Base-by-base conservation (phyloP, 2,888 invertebrate genomes). In the Phymatocera aterrima region DNA sequence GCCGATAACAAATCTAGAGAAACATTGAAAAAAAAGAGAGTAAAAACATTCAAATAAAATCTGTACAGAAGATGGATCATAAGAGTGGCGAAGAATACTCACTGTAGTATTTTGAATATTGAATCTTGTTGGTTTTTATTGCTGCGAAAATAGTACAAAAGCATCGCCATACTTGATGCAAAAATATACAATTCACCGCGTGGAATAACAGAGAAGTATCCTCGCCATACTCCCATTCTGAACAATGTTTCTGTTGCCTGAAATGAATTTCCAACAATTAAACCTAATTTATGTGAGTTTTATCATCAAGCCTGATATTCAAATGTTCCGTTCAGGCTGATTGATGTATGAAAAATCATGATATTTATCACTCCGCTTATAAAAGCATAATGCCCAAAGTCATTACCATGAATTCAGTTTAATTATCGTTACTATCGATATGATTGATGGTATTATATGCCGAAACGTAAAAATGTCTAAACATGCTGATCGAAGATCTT, bases 211-310 rank as follows among this genome's bases (percentile, higher is more conserved):
- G 91, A 91, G 34, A 94, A 92, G 85, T 93, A 92, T 77, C 94
- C 93, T 80, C 95, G 91, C 48, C 93, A 92, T 40, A 93, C 92
- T 3, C 94, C 93, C 94, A 96, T 95, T 82, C 93, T 93, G 92
- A 95, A 96, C 28, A 95, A 87, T 0, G 96, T 94, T 91, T 96
- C 96, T 1, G 96, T 95, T 2, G 96, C 96, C 91, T 93, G 81
- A 74, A 88, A 86, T 80, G 68, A 60, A 68, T 75, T 46, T 77
- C n/a, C 28, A 57, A 64, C 74, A 46, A 18, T 70, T 24, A n/a
- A n/a, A n/a, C n/a, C n/a, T n/a, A n/a, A n/a, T n/a, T n/a, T n/a
- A n/a, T n/a, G n/a, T n/a, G n/a, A n/a, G n/a, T n/a, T n/a, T n/a
- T n/a, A n/a, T n/a, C n/a, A n/a, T n/a, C n/a, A n/a, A n/a, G n/a